These are phyloP conservation scores for Chydorus sphaericus DNA, from an alignment of 2,888 invertebrate species.

Conservation along the genomic window DNA sequence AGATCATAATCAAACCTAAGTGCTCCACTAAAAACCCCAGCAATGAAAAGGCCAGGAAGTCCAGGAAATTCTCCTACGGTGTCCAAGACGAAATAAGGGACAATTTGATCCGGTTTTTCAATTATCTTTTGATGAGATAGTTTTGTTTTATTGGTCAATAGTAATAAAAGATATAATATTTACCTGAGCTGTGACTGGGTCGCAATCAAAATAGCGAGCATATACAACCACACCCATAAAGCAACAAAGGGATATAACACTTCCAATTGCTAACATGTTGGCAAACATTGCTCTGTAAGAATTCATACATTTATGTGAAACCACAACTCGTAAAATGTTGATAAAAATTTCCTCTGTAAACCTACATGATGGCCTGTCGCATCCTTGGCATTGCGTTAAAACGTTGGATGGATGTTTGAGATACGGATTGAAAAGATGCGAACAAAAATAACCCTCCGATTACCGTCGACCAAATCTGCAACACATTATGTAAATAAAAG, in stretches of 20 bases:
- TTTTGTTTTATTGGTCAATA: no score
- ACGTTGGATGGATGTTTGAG: constrained; percentile 86
- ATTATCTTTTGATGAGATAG: constrained; percentile 32
- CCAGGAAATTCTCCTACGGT: constrained; percentile 58
- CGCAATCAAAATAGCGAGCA: constrained; percentile 65
- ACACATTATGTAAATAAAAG: no score
- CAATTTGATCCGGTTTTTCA: constrained; percentile 57
- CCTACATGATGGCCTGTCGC: constrained; percentile 55
- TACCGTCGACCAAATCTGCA: constrained; percentile 56
- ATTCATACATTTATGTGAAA: no score
- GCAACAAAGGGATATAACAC: constrained; percentile 69
- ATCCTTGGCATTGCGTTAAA: constrained; percentile 71
- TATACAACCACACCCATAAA: constrained; percentile 74
- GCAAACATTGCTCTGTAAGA: constrained; percentile 51
- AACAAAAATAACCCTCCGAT: constrained; percentile 80
- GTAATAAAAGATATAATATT: constrained; percentile 19
- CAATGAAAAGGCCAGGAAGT: constrained; percentile 81
- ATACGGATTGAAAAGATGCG: constrained; percentile 81
- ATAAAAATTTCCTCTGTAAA: constrained; percentile 19
- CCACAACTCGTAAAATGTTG: no score
- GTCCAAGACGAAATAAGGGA: constrained; percentile 79
- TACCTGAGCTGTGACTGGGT: constrained; percentile 61
- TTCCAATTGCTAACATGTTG: constrained; percentile 58
- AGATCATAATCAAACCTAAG: constrained; percentile 52
- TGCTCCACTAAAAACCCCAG: constrained; percentile 89